Evolutionary conservation across 2,113 vertebrate genomes (phyloP).

Genomic region (Saguinus midas): DNA sequence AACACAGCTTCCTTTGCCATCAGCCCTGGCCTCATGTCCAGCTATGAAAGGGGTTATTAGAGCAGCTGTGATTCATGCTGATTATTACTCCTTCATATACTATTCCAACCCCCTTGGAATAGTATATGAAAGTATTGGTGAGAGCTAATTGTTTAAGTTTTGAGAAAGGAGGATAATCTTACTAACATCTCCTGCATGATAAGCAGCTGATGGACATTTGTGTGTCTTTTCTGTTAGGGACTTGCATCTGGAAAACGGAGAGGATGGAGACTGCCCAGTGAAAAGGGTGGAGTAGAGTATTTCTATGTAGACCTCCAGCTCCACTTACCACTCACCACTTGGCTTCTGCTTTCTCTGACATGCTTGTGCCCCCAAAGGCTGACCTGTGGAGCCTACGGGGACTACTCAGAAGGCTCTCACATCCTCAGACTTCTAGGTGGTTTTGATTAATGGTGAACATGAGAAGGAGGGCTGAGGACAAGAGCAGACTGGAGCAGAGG

Average conservation of each 20-base stretch:
- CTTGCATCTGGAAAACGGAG: neutral
- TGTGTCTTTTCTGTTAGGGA: neutral
- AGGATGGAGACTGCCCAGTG: neutral
- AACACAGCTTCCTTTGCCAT: neutral
- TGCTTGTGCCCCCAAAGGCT: neutral
- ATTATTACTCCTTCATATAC: neutral
- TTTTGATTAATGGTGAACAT: neutral
- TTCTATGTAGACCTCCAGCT: neutral
- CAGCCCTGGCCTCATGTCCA: neutral
- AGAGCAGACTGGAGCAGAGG: neutral
- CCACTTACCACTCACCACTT: neutral
- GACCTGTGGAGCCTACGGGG: neutral
- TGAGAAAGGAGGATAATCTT: neutral
- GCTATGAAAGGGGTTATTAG: neutral
- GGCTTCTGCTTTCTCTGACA: neutral
- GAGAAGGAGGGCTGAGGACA: neutral
- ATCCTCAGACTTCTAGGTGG: neutral
- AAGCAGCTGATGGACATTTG: neutral
- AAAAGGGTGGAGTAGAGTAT: neutral
- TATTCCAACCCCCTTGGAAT: neutral
- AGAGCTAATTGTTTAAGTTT: neutral
- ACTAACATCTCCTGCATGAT: neutral
- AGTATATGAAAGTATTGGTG: neutral
- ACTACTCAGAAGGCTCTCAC: neutral
- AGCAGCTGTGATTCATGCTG: neutral